A percentile compares a stretch with the other conserved stretches of the same genome.
phyloP scores from a whole-genome alignment of 2,888 invertebrate species.

The Lasioglossum marginatum region DNA sequence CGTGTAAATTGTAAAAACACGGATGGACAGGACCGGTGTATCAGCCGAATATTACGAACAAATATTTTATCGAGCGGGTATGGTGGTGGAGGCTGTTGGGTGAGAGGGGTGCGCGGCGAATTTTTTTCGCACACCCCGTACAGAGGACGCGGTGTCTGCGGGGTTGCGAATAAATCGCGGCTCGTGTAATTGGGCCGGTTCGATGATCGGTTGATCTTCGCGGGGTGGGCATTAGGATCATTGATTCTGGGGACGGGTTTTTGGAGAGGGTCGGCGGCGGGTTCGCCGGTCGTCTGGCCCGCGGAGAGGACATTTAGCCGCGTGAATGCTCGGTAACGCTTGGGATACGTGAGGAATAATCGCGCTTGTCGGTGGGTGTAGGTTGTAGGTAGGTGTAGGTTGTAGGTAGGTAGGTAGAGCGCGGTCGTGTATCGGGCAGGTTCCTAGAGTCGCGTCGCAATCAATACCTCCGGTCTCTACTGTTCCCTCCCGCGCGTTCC shows the following conservation, averaged over 20 bases:
- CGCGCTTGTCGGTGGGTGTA: conserved; percentile 64
- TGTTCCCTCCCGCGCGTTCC: conserved; percentile 78
- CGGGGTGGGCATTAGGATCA: not conserved
- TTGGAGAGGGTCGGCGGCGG: conserved; percentile 5
- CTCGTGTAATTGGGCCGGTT: conserved; percentile 12
- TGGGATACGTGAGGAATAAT: conserved; percentile 66
- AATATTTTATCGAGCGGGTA: conserved; percentile 4
- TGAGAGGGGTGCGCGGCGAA: not conserved
- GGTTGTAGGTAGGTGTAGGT: conserved; percentile 59
- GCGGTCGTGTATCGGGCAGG: conserved; percentile 73
- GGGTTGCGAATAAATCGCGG: conserved; percentile 9
- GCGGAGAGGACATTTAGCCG: conserved; percentile 60
- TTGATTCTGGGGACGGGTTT: conserved; percentile 5
- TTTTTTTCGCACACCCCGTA: not conserved
- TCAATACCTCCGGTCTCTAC: conserved; percentile 77
- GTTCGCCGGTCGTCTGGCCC: conserved; percentile 15
- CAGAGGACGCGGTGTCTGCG: not conserved
- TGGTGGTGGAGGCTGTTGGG: not conserved
- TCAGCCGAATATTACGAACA: conserved; percentile 2
- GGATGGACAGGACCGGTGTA: not conserved
- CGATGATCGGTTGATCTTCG: not conserved
- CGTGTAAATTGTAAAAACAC: not conserved
- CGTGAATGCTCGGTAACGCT: conserved; percentile 63
- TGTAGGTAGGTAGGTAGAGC: conserved; percentile 67
- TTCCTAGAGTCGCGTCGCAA: conserved; percentile 76